Conservation (phyloP, 1,140 invertebrate species). For the Pemphigus obesinymphae region DNA sequence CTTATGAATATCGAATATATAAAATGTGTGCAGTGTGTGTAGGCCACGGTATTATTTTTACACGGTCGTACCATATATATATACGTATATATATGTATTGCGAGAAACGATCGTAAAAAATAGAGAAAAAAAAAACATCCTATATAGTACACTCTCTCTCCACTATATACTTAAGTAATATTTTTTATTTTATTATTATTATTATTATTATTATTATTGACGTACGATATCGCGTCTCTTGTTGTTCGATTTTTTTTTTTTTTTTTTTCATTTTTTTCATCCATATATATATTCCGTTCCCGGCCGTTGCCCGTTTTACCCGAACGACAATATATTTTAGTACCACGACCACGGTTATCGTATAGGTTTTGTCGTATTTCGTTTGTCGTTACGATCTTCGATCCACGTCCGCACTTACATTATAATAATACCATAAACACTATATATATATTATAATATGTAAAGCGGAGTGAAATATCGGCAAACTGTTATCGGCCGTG, state of each 20-base stretch:
- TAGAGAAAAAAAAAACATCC: not conserved
- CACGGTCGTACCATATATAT: not conserved
- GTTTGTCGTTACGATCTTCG: too few relatives aligned
- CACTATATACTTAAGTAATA: slow-evolving; percentile 6
- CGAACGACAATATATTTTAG: not conserved
- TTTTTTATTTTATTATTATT: not conserved
- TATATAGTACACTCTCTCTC: not conserved
- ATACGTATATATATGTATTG: not conserved
- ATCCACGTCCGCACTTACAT: too few relatives aligned
- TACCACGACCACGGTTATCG: not conserved
- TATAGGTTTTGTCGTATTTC: too few relatives aligned
- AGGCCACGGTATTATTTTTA: not conserved
- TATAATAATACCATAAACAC: too few relatives aligned
- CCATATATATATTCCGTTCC: not conserved
- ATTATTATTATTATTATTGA: not conserved
- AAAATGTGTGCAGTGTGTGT: not conserved
- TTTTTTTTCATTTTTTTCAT: not conserved
- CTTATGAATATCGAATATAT: slow-evolving; percentile 38
- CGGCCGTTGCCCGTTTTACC: too few relatives aligned
- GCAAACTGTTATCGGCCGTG: too few relatives aligned
- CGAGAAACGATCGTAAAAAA: not conserved
- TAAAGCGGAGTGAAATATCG: too few relatives aligned
- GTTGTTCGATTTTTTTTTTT: not conserved
- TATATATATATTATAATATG: too few relatives aligned
- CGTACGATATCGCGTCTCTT: not conserved